These are phyloP conservation scores for Caenorhabditis sp. DNA, from an alignment of 2,888 invertebrate genomes.

Conservation along the genomic window DNA sequence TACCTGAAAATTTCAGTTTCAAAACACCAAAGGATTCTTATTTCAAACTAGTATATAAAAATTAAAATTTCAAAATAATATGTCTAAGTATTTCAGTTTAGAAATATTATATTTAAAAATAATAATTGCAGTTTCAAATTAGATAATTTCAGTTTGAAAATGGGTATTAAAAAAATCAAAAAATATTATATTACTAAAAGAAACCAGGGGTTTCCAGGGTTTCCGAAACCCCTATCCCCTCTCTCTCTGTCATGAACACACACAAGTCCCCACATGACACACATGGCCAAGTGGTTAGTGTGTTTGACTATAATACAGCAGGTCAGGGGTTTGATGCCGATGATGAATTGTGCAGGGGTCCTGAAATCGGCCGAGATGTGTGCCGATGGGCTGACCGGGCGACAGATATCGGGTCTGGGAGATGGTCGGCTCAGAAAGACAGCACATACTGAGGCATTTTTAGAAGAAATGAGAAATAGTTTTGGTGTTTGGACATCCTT, in stretches of 20 bases:
- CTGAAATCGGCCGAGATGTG: constrained; percentile 67
- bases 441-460: constrained; percentile 52
- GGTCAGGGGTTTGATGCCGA: constrained; percentile 36
- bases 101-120: no score
- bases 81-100: no score
- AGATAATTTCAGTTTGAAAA: no score
- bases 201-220: no score
- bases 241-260: not conserved
- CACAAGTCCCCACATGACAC: not conserved
- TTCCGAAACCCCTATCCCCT: not conserved
- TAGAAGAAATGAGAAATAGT: not conserved
- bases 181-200: no score
- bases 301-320: not conserved
- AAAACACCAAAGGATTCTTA: no score
- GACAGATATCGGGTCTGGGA: constrained; percentile 34
- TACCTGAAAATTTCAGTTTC: no score
- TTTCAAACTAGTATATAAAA: no score
- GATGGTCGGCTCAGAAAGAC: constrained; percentile 32
- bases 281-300: constrained; percentile 20
- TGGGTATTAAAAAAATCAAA: no score
- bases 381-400: constrained; percentile 42
- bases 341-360: constrained; percentile 69
- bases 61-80: no score
- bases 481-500: no score
- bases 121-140: no score